Evolutionary conservation across 2,113 vertebrate genomes (phyloP), one percentile per base, ranked within the genome.

Genomic region (Anas platyrhynchos): DNA sequence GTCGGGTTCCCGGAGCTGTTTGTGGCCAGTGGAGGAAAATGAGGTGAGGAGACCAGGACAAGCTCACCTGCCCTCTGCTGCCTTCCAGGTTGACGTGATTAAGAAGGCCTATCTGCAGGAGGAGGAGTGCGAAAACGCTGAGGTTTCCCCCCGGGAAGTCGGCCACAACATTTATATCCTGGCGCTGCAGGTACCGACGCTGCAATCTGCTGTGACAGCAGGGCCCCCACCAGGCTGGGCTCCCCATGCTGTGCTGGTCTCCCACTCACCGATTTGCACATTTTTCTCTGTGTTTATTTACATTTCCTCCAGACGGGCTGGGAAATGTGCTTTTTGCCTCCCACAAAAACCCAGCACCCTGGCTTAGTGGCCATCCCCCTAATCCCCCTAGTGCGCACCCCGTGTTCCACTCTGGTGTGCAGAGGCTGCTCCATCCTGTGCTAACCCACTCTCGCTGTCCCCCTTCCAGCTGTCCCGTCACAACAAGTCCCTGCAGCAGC

Each of bases 131-230:
- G 99, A 99, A 86, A 99, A 97, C 1, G 97, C 97, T 0, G 99
- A 99, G 58, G 99, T 99, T 66, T 99, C 99, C 29, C 98, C 99
- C 4, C 98, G 98, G 2, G 99, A 99, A 94, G 99, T 99, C 1
- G 99, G 99, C 72, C 99, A 99, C 96, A 99, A 99, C 96, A 99
- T 99, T 95, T 99, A 99, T 93, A 99, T 99, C 94, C 97, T 99
- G 97, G 99, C 99, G 0, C 97, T 99, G 92, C 99, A 99, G 99
- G 99, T 99, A 96, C 29, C 4, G 48, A 69, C 12, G 34, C 25
- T 62, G 43, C 20, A 26, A 25, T 46, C 16, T 18, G 83, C 76
- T 68, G 38, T 23, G 41, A 27, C 54, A 68, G 61, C 69, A 27
- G 72, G 16, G 59, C 34, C 72, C 32, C n/a, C 6, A 50, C 72